Evolutionary conservation across 1,140 invertebrate genomes (phyloP).

Genomic region (Euura lappo): DNA sequence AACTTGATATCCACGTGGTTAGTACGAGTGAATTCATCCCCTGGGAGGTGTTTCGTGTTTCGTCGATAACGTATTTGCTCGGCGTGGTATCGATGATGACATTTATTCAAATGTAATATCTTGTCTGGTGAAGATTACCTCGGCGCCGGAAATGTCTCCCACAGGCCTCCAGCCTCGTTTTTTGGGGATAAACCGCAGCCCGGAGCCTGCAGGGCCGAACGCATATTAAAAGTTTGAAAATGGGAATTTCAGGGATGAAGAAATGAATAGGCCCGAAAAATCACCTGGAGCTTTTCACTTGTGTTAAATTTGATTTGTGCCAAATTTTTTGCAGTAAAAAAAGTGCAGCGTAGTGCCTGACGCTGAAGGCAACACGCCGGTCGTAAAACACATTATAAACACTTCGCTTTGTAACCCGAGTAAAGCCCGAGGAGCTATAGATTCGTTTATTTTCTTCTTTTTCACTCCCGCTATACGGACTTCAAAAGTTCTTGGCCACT

Average conservation of each 20-base stretch:
- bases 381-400: slow-evolving; percentile 5
- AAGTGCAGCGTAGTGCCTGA: no score
- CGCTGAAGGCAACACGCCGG: background rate
- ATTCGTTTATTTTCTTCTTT: slow-evolving; percentile 20
- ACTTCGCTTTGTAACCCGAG: background rate
- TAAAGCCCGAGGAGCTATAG: background rate
- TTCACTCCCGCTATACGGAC: slow-evolving; percentile 36
- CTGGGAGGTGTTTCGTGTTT: slow-evolving; percentile 44
- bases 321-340: background rate
- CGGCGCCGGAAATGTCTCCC: slow-evolving; percentile 53
- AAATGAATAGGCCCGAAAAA: no score
- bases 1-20: background rate
- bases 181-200: background rate
- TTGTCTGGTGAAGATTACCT: slow-evolving; percentile 57
- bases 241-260: no score
- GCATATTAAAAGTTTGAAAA: background rate
- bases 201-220: background rate
- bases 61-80: slow-evolving; percentile 44
- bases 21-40: slow-evolving; percentile 58
- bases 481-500: slow-evolving; percentile 58
- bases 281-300: no score
- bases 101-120: slow-evolving; percentile 63
- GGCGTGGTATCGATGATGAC: slow-evolving; percentile 51
- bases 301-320: no score
- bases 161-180: slow-evolving; percentile 28